phyloP scores from a whole-genome alignment of 1,140 invertebrate species.

The Marisa cornuarietis region DNA sequence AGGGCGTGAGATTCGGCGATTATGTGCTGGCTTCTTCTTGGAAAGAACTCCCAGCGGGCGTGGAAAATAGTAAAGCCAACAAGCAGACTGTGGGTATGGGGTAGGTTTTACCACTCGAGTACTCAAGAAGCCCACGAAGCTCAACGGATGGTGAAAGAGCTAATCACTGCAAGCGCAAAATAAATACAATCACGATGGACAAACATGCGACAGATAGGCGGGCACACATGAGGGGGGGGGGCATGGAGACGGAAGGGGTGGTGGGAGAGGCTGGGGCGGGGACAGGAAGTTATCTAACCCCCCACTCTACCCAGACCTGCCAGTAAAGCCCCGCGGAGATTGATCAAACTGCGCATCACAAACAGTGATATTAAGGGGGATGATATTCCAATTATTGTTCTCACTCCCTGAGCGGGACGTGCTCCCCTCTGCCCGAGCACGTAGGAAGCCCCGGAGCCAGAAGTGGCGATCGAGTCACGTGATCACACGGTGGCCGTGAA shows the following conservation, averaged over 20 bases:
- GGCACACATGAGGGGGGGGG: background rate
- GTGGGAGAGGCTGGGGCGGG: too few relatives aligned
- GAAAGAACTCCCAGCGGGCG: background rate
- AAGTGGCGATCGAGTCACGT: too few relatives aligned
- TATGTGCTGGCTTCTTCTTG: background rate
- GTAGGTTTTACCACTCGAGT: too few relatives aligned
- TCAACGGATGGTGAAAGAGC: background rate
- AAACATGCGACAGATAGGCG: background rate
- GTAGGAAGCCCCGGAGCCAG: too few relatives aligned
- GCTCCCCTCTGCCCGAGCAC: too few relatives aligned
- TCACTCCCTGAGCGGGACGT: background rate
- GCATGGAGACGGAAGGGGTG: background rate
- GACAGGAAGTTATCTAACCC: too few relatives aligned
- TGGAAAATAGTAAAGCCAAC: background rate
- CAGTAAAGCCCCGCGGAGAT: background rate
- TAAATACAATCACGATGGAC: constrained; percentile 16
- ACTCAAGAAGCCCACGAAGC: background rate
- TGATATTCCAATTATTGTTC: constrained; percentile 16
- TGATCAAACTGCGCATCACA: constrained; percentile 7
- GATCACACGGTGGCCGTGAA: too few relatives aligned
- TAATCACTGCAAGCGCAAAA: constrained; percentile 17
- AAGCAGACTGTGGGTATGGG: background rate
- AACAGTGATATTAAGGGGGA: constrained; percentile 18
- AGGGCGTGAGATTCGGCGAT: background rate
- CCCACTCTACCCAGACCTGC: too few relatives aligned